phyloP scores from a whole-genome alignment of 2,113 vertebrate species.

The Meriones unguiculatus region DNA sequence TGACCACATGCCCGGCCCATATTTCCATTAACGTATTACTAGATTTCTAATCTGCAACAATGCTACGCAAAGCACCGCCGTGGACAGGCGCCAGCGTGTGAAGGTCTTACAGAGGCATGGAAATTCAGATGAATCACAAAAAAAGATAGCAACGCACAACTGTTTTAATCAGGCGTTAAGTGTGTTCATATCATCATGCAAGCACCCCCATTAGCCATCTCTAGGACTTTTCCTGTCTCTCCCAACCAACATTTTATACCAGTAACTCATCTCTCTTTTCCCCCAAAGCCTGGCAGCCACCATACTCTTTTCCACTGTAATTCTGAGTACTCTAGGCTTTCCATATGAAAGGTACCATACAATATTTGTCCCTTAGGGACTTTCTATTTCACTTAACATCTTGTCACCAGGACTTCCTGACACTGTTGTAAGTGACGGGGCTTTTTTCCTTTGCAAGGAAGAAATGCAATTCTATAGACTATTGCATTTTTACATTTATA shows the following conservation, averaged over 20 bases:
- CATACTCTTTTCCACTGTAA: background rate
- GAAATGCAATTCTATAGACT: background rate
- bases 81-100: background rate
- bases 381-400: background rate
- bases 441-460: background rate
- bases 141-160: background rate
- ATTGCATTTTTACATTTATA: background rate
- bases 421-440: background rate
- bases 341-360: background rate
- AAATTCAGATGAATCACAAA: conserved; percentile 22
- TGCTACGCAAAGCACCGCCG: background rate
- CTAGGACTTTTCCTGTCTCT: conserved; percentile 7
- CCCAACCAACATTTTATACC: background rate
- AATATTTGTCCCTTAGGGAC: background rate
- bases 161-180: background rate
- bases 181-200: no score
- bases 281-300: background rate
- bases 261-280: background rate
- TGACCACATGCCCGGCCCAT: background rate
- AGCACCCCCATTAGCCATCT: background rate
- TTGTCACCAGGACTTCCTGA: background rate
- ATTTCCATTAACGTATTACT: background rate
- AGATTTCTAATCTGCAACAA: background rate
- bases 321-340: background rate
- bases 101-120: background rate